These are phyloP conservation scores for Fulica atra DNA, from an alignment of 2,113 vertebrate species.

Conservation along the genomic window DNA sequence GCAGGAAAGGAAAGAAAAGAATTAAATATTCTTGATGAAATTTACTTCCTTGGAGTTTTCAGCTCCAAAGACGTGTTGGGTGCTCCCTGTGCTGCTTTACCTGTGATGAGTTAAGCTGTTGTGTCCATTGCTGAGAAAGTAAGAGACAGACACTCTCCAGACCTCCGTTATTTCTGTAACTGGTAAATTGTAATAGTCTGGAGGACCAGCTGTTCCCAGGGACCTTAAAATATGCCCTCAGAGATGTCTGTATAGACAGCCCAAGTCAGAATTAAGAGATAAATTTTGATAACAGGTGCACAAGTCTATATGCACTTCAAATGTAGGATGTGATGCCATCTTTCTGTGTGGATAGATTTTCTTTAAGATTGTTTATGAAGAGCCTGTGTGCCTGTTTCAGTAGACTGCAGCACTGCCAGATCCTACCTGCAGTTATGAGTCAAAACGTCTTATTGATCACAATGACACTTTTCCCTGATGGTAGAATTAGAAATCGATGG, in stretches of 20 bases:
- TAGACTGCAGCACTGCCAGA: not conserved
- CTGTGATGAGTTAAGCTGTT: not conserved
- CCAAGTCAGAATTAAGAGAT: not conserved
- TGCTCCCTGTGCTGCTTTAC: not conserved
- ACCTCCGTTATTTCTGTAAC: not conserved
- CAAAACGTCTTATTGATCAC: not conserved
- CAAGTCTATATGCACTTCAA: not conserved
- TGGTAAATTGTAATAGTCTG: not conserved
- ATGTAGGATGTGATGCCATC: not conserved
- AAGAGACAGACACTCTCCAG: not conserved
- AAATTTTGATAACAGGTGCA: not conserved
- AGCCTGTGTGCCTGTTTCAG: not conserved
- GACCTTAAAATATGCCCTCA: not conserved
- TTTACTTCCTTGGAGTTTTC: not conserved
- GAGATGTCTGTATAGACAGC: not conserved
- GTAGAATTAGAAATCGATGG: not conserved
- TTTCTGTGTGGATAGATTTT: not conserved
- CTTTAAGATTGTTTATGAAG: not conserved
- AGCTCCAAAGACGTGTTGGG: not conserved
- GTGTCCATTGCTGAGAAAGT: not conserved
- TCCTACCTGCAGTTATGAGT: not conserved
- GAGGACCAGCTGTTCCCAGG: not conserved
- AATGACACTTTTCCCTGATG: not conserved
- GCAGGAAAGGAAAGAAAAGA: not conserved
- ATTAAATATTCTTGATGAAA: not conserved